Conservation (phyloP, 2,797 vertebrate species). For the Chiroxiphia lanceolata region DNA sequence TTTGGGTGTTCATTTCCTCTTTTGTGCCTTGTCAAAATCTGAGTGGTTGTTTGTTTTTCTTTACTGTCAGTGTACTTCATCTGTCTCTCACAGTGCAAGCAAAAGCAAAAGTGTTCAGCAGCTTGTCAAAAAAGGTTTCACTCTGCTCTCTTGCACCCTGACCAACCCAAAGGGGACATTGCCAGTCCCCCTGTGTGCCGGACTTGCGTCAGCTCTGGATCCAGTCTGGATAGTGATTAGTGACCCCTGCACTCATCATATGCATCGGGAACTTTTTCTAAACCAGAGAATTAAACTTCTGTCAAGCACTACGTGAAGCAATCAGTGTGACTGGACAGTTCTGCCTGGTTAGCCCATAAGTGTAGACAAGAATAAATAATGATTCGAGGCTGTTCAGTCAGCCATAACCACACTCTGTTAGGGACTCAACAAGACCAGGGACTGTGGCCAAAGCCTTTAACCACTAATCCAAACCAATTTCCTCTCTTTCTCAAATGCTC, state of each 20-base stretch:
- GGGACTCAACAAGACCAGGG: not conserved
- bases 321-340: not conserved
- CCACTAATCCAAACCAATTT: not conserved
- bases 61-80: not conserved
- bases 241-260: not conserved
- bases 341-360: not conserved
- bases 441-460: not conserved
- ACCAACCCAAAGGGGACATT: not conserved
- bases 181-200: accelerated
- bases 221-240: not conserved
- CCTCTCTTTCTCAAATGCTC: not conserved
- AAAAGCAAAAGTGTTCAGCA: not conserved
- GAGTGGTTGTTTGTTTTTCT: not conserved
- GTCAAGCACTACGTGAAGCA: not conserved
- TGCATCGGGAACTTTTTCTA: not conserved
- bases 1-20: not conserved
- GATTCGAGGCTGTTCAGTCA: not conserved
- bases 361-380: not conserved
- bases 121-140: not conserved
- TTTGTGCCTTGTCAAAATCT: not conserved
- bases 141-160: not conserved
- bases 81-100: not conserved
- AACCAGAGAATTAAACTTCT: slow-evolving; percentile 1
- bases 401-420: not conserved
- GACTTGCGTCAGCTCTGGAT: not conserved